Base-by-base conservation (phyloP, 2,888 invertebrate genomes). In the Ectobius pallidus region DNA sequence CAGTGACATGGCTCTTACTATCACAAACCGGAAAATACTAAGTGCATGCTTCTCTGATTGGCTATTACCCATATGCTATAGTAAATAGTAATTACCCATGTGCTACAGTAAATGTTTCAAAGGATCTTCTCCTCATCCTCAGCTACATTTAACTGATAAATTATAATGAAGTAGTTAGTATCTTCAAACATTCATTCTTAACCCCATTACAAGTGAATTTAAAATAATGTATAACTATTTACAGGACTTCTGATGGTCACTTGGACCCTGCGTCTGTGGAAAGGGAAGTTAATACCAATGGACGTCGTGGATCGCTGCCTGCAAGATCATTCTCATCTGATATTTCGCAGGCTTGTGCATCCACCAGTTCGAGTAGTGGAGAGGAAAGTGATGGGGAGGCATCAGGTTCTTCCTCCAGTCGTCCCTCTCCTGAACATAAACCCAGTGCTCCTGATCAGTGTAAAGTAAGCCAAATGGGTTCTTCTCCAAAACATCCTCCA, bases 201-300 rank as follows among this genome's bases (percentile, higher is more conserved):
- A n/a, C n/a, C n/a, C n/a, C n/a, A n/a, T n/a, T n/a, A n/a, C n/a
- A n/a, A n/a, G n/a, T n/a, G n/a, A n/a, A n/a, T n/a, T n/a, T n/a
- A n/a, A n/a, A n/a, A n/a, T n/a, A n/a, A n/a, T n/a, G n/a, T n/a
- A n/a, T n/a, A n/a, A n/a, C n/a, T 42, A 39, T 11, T 44, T 65
- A 25, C 69, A 68, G 70, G 32, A 55, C 49, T 4, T 9, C 46
- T 3, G 46, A 65, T 16, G 73, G 80, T 80, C 70, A 80, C 79
- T 75, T 76, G 79, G 62, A 79, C 79, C 4, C 78, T 75, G 73
- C 20, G 81, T 85, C 86, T 52, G 78, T 88, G 69, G 91, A 91
- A 80, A 85, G 86, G 79, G 92, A 92, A 81, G 90, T 89, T 77
- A 92, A 92, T 81, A 88, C 92, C 30, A 92, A 92, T 83, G 92